phyloP scores from a whole-genome alignment of 2,888 invertebrate genomes.

The Mythimna albipuncta region DNA sequence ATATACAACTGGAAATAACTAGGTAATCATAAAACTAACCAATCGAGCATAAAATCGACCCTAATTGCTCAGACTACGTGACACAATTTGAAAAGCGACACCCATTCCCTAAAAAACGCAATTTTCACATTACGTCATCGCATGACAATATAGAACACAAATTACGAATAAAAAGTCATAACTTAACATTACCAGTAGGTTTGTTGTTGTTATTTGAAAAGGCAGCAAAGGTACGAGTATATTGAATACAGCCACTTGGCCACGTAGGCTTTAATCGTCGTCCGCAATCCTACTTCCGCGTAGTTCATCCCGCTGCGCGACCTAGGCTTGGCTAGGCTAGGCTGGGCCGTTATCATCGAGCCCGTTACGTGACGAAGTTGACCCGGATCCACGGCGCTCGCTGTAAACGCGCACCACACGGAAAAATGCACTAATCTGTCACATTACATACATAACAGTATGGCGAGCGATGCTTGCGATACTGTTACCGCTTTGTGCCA shows the following conservation, averaged over 20 bases:
- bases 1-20: conserved; percentile 17
- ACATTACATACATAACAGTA: conserved; percentile 65
- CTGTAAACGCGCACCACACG: conserved; percentile 71
- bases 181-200: conserved; percentile 6
- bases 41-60: conserved; percentile 47
- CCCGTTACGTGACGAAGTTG: conserved; percentile 89
- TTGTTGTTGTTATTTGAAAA: conserved; percentile 35
- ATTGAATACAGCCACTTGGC: conserved; percentile 40
- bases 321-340: conserved; percentile 84
- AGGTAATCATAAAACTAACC: conserved; percentile 18
- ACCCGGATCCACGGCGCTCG: conserved; percentile 84
- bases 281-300: conserved; percentile 87
- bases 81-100: conserved; percentile 39
- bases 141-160: conserved; percentile 24
- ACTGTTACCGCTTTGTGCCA: conserved; percentile 50
- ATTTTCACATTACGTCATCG: conserved; percentile 29
- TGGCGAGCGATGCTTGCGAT: conserved; percentile 44
- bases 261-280: conserved; percentile 76
- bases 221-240: conserved; percentile 16
- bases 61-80: conserved; percentile 44
- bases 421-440: conserved; percentile 77
- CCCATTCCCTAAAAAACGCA: conserved; percentile 28
- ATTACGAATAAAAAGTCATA: conserved; percentile 12
- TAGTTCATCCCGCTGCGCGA: conserved; percentile 89
- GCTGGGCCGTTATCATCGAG: conserved; percentile 85